A percentile compares a stretch with the other conserved stretches of the same genome.
These are phyloP conservation scores for Oreamnos americanus DNA, from an alignment of 2,113 vertebrate genomes.

Conservation along the genomic window DNA sequence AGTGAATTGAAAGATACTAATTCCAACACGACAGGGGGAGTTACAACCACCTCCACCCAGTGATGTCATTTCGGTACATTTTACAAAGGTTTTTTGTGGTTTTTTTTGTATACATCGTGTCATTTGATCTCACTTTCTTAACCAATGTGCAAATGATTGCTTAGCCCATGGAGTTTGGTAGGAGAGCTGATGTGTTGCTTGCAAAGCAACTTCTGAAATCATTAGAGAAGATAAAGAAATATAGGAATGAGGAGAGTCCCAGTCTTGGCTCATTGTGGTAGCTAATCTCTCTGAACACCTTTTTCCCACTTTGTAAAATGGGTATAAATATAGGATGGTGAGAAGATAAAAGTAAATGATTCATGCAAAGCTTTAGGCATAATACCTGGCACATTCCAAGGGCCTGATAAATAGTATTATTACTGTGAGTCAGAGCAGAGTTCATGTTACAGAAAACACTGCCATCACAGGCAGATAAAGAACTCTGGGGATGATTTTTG, in stretches of 20 bases:
- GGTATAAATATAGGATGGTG: not conserved
- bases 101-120: not conserved
- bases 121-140: not conserved
- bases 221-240: not conserved
- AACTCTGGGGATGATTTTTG: not conserved
- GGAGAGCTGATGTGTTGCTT: not conserved
- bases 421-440: not conserved
- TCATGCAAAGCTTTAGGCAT: not conserved
- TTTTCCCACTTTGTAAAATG: not conserved
- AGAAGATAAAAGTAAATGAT: not conserved
- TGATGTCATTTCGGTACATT: not conserved
- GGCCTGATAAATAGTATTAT: not conserved
- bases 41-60: not conserved
- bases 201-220: not conserved
- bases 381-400: not conserved
- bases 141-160: not conserved
- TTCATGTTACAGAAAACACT: not conserved
- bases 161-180: not conserved
- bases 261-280: not conserved
- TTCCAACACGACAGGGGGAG: not conserved
- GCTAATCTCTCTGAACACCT: not conserved
- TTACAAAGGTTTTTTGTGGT: not conserved
- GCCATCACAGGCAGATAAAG: not conserved
- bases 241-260: not conserved
- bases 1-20: not conserved